Base-by-base conservation (phyloP, 1,140 invertebrate genomes). In the Ptiloglossa arizonensis region DNA sequence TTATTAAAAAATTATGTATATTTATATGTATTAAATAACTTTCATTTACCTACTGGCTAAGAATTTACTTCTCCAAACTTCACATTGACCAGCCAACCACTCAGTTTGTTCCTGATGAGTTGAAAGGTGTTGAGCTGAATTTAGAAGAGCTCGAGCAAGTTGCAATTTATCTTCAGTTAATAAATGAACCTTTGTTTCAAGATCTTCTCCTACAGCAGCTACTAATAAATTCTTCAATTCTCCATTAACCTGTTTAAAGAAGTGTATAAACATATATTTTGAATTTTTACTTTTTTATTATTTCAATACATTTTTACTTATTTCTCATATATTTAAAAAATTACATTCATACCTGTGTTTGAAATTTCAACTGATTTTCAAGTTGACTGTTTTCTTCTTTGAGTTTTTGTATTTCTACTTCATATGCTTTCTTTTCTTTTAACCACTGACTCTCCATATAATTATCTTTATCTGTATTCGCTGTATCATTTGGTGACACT, bases 61-160 rank as follows among this genome's bases (percentile, higher is more conserved):
- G 92, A 98, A 99, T 95, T 98, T 98, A 87, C 97, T 98, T 79
- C 97, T 95, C 97, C 97, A 98, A 69, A 98, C 97, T 93, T 99
- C 97, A 91, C 97, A 98, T 87, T 98, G 97, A 4, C 97, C 97
- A 32, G 97, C 96, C 29, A 98, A 91, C 94, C 96, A 97, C 90
- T 98, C 98, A 4, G 97, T 96, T 93, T 98, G 97, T 91, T 98
- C 97, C 90, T 97, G 96, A 92, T 98, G 97, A 1, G 96, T 96
- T 59, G 95, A 96, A 52, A 98, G 93, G 90, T 97, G 95, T 91
- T 97, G 95, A 13, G 96, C 96, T 56, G 97, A 98, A 85, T 96
- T 96, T 0, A 97, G 92, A 50, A 99, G 93, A 50, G 98, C 97
- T 83, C 96, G 93, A 0, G 97, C 96, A 82, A 98, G 93, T 85